Evolutionary conservation across 2,888 invertebrate genomes (phyloP).

Genomic region (Melanotus villosus): DNA sequence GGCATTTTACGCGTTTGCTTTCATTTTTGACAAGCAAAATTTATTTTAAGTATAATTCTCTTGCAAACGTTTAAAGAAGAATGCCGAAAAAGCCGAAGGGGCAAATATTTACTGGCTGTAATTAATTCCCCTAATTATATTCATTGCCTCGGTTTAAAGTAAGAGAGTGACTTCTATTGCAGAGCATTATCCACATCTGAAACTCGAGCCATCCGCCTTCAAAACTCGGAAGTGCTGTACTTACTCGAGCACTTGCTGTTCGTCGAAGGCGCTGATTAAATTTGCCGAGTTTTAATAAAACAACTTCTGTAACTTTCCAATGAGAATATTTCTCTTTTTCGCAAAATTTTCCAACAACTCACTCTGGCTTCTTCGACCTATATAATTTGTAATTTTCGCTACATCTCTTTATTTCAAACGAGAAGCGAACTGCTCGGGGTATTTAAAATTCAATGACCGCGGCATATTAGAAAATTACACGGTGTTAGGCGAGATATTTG

Average conservation of each 20-base stretch:
- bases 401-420: conserved; percentile 5
- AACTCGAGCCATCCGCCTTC: conserved; percentile 35
- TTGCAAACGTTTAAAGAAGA: conserved; percentile 9
- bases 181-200: conserved; percentile 33
- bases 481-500: conserved; percentile 16
- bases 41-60: background rate
- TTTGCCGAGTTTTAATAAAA: conserved; percentile 52
- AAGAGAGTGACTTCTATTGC: conserved; percentile 26
- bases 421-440: background rate
- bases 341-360: conserved; percentile 29
- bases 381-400: conserved; percentile 14
- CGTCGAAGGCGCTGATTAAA: conserved; percentile 50
- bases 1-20: background rate
- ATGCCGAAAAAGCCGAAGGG: conserved; percentile 22
- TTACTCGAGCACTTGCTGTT: conserved; percentile 44
- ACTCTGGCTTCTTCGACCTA: conserved; percentile 22
- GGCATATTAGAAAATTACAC: conserved; percentile 16
- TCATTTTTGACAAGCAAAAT: background rate
- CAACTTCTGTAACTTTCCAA: conserved; percentile 44
- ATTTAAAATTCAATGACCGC: conserved; percentile 23
- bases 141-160: conserved; percentile 22
- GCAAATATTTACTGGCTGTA: conserved; percentile 31
- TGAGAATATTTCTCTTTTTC: conserved; percentile 30
- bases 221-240: conserved; percentile 27
- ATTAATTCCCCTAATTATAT: conserved; percentile 34